Base-by-base conservation (phyloP, 2,888 invertebrate genomes). In the Glyphotaelius pellucidus region DNA sequence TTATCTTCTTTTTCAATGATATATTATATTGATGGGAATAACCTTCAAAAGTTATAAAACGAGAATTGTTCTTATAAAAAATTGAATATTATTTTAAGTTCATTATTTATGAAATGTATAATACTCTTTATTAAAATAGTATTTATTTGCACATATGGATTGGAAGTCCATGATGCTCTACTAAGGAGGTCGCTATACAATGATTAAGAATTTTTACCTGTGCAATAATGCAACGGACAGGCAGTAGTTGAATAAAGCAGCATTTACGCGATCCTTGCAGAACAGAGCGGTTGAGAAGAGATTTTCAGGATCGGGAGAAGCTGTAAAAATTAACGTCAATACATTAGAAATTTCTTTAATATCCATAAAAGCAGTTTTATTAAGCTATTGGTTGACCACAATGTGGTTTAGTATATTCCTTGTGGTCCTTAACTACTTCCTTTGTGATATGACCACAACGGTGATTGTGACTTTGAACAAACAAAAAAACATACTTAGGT, bases 211-310 rank as follows among this genome's bases (percentile, higher is more conserved):
- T 81, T 52, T 89, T 92, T 92, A 96, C 96, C 98, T 97, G 95
- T 98, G 98, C 94, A 98, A 96, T 32, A 98, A 95, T 0, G 98
- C 97, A 12, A 98, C 98, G 0, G 98, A 97, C 81, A 97, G 96
- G 84, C 97, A 97, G 94, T 98, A 98, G 95, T 98, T 97, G 95
- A 98, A 98, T 93, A 98, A 95, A 93, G 97, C 97, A 0, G 98
- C 97, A 95, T 98, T 98, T 15, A 98, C 95, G 80, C 97, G 97
- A 94, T 97, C 97, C 92, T 98, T 96, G 85, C 97, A 96, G 94
- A 96, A 98, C 14, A 97, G 97, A 86, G 97, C 97, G 30, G 97
- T 96, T 0, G 98, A 97, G 38, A 97, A 95, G 90, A 98, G 97
- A 52, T 97, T 97, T 31, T 97, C 97, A 25, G 97, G 95, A 32